Conservation (phyloP, 2,797 vertebrate species). For the Podarcis siculus region DNA sequence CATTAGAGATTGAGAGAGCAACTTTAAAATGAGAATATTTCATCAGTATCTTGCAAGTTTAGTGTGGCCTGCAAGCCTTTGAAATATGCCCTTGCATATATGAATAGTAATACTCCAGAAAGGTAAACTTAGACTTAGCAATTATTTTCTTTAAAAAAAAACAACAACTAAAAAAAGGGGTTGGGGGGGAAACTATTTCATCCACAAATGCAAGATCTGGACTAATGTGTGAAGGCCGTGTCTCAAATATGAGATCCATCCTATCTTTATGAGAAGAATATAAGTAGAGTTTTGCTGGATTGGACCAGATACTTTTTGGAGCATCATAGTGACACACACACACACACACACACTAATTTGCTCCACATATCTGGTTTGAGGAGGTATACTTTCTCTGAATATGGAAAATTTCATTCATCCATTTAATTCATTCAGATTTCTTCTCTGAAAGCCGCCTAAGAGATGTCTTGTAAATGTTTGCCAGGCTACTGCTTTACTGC, state of each 20-base stretch:
- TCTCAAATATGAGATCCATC: too few relatives aligned
- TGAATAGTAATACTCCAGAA: constrained; percentile 66
- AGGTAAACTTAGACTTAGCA: constrained; percentile 15
- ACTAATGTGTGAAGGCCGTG: neutral
- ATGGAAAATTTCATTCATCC: neutral
- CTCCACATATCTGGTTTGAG: neutral
- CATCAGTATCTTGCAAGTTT: constrained; percentile 39
- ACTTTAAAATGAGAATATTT: constrained; percentile 48
- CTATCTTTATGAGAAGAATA: neutral
- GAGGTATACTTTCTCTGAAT: neutral
- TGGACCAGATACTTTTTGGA: neutral
- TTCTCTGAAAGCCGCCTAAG: neutral
- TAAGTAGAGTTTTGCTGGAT: neutral
- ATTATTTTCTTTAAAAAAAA: neutral
- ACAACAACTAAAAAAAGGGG: too few relatives aligned
- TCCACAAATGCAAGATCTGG: neutral
- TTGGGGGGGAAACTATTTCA: neutral
- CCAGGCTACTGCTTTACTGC: constrained; percentile 54
- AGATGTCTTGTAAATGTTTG: constrained; percentile 18
- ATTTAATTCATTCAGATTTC: neutral
- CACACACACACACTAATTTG: neutral
- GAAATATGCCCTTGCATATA: constrained; percentile 47
- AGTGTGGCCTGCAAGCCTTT: constrained; percentile 14
- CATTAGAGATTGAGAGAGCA: constrained; percentile 59
- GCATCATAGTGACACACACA: neutral